These are phyloP conservation scores for Chrysomela aeneicollis DNA, from an alignment of 2,888 invertebrate species.

Conservation along the genomic window DNA sequence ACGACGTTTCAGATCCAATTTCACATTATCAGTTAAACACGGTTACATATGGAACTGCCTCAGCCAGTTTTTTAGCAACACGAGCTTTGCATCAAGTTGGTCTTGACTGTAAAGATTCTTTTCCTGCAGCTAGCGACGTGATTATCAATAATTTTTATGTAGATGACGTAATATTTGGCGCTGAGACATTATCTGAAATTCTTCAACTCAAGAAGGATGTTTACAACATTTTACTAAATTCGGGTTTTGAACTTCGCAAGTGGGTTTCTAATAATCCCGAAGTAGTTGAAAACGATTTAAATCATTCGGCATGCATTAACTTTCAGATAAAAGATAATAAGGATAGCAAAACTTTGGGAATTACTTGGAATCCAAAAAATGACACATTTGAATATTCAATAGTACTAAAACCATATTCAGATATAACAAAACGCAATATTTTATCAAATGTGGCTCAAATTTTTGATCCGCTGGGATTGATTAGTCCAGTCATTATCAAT, in stretches of 20 bases:
- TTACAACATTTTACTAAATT: neutral
- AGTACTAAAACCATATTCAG: neutral
- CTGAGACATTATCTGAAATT: slow-evolving; percentile 9
- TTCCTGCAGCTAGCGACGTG: slow-evolving; percentile 12
- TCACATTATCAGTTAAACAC: slow-evolving; percentile 28
- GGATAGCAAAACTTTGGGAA: slow-evolving; percentile 31
- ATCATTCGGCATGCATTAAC: neutral
- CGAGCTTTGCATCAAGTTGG: slow-evolving; percentile 28
- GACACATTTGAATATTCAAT: slow-evolving; percentile 31
- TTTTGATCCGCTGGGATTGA: slow-evolving; percentile 39
- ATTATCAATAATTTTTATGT: slow-evolving; percentile 33
- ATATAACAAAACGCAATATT: slow-evolving; percentile 32
- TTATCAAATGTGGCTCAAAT: slow-evolving; percentile 34
- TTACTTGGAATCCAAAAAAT: slow-evolving; percentile 29
- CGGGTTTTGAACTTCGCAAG: neutral
- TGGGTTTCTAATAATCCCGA: neutral
- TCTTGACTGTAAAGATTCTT: slow-evolving; percentile 3
- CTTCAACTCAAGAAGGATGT: neutral
- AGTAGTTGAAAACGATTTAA: neutral
- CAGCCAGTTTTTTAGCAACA: slow-evolving; percentile 34
- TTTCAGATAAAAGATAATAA: slow-evolving; percentile 23
- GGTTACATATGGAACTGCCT: too few relatives aligned
- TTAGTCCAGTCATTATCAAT: slow-evolving; percentile 33
- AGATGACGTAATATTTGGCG: slow-evolving; percentile 22
- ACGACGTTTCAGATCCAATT: slow-evolving; percentile 13